Evolutionary conservation across 53 echinoderm and acorn worm genomes (phyloP).

Genomic region (Glandiceps talaboti): DNA sequence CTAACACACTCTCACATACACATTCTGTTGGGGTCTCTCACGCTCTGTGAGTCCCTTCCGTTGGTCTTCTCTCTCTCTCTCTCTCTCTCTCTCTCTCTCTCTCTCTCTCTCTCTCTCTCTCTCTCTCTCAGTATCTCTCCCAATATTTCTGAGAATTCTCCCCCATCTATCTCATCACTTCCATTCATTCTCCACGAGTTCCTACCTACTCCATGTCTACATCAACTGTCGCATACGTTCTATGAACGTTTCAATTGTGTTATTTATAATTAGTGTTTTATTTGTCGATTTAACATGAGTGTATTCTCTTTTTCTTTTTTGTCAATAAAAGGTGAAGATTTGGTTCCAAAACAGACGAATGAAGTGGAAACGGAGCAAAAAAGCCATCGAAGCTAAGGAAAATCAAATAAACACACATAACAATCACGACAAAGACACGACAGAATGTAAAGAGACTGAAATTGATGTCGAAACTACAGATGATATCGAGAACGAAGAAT

Average conservation of each 20-base stretch:
- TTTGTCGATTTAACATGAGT: no score
- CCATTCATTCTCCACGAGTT: not conserved
- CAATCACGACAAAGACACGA: not conserved
- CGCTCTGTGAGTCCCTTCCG: not conserved
- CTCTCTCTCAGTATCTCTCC: not conserved
- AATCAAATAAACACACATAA: not conserved
- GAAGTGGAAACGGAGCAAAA: constrained; percentile 99
- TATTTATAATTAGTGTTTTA: no score
- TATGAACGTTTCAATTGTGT: no score
- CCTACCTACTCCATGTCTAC: no score
- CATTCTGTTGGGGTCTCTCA: not conserved
- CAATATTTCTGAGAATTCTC: not conserved
- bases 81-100: constrained; percentile 1
- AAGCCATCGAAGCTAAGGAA: constrained; percentile 41
- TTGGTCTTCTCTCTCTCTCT: not conserved
- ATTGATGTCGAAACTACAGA: constrained; percentile 4
- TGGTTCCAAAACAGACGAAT: constrained; percentile 98
- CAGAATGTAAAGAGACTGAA: constrained; percentile 5
- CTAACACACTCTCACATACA: no score
- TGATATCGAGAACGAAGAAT: constrained; percentile 27
- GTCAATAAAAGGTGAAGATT: constrained; percentile 63
- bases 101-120: constrained; percentile 2
- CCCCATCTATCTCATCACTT: not conserved
- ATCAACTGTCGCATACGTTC: no score
- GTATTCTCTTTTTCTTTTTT: constrained; percentile 8